Evolutionary conservation across 2,888 invertebrate species (phyloP), one percentile per base, ranked within the genome.

Genomic region (Ophion obscuratus): DNA sequence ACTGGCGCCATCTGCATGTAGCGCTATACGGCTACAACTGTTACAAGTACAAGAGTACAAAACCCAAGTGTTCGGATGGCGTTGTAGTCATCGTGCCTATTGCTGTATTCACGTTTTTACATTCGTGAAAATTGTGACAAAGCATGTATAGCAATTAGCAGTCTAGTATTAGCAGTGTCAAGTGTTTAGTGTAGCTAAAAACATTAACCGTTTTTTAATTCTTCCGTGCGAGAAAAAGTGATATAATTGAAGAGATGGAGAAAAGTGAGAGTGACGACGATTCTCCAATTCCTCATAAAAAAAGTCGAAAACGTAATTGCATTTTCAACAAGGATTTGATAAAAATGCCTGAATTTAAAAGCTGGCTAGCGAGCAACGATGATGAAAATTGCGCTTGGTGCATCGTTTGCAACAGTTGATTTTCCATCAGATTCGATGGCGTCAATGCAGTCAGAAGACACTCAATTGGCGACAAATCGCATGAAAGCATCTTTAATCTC

Each of bases 271-370:
- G 59, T 61, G 59, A 61, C 59, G 59, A 61, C 20, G 59, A 61
- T 61, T 61, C 59, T 61, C 59, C 59, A n/a, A 61, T 61, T 61
- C 59, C 59, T 61, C 59, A 61, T 61, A n/a, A 61, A 61, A 61
- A 61, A 61, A 61, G 20, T 61, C 59, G 59, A 61, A 61, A 61
- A 61, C 59, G 59, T n/a, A 61, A 61, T 61, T 61, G 59, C 59
- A 61, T 61, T 61, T 61, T 36, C 36, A 36, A 36, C 36, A 36
- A 36, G 36, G 36, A 36, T 36, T 36, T 2, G 36, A 36, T 36
- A 36, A 36, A 36, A 36, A 36, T 36, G 36, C 36, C 36, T 36
- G 36, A 36, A 36, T 36, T 36, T 36, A 61, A 61, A 20, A 61
- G 59, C 59, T 61, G 59, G 59, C 59, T 14, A 61, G 59, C 59